These are phyloP conservation scores for Haemorhous mexicanus DNA, from an alignment of 2,113 vertebrate species.

Conservation along the genomic window DNA sequence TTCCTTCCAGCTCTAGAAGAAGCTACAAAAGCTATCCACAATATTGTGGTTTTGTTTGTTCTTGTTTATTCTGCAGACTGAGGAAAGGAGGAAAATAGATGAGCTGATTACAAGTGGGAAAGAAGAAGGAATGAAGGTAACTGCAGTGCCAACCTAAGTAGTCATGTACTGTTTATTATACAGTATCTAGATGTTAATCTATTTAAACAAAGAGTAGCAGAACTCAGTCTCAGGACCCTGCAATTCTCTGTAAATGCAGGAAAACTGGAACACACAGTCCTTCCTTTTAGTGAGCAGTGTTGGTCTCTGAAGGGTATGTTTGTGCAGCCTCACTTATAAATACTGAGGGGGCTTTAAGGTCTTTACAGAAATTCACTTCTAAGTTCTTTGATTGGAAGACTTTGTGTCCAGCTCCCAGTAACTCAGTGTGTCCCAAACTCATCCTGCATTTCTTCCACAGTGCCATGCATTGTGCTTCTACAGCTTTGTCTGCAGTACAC, in stretches of 20 bases:
- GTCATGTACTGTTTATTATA: not conserved
- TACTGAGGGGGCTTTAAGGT: not conserved
- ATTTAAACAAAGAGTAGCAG: not conserved
- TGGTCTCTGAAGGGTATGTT: not conserved
- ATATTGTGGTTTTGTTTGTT: not conserved
- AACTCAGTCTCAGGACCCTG: not conserved
- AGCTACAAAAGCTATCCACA: not conserved
- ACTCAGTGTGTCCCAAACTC: not conserved
- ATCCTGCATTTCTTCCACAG: not conserved
- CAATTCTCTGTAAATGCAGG: not conserved
- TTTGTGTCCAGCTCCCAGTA: not conserved
- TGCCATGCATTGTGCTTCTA: not conserved
- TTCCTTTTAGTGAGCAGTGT: not conserved
- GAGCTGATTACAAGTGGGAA: constrained; percentile 84
- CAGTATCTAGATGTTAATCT: not conserved
- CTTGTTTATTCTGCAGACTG: constrained; percentile 73
- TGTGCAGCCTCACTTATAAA: not conserved
- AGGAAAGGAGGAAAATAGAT: constrained; percentile 86
- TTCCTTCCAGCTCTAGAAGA: not conserved
- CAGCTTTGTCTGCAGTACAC: not conserved
- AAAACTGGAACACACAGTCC: not conserved
- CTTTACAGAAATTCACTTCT: not conserved
- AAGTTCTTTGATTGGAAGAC: not conserved
- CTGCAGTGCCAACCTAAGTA: not conserved
- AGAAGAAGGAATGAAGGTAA: constrained; percentile 93